Base-by-base conservation (phyloP, 1,140 invertebrate species). In the Colletes latitarsis region DNA sequence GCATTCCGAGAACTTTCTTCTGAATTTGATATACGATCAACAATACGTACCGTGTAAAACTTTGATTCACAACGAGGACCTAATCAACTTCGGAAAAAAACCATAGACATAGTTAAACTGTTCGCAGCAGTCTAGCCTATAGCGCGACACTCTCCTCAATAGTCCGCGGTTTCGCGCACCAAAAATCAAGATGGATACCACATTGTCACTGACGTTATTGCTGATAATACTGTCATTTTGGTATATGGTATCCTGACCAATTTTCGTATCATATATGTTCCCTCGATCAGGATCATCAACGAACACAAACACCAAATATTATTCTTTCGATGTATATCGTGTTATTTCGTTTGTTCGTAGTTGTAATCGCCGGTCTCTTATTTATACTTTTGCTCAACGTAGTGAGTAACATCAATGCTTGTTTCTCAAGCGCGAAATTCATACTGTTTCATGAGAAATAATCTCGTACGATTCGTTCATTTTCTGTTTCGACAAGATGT, bases 131-230 rank as follows among this genome's bases (percentile, higher is more conserved):
- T 53, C 21, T 49, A 75, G 53, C 21, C 77, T 80, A 80, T 80
- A 62, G 39, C 43, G 55, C 63, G 71, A 81, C 19, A 67, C 73
- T 52, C 43, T 81, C 49, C 73, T 67, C 57, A 19, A 77, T 76
- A 67, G 39, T 67, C 62, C 71, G 43, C 63, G 53, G 43, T 49
- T 68, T 75, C 78, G 71, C 46, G 53, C 57, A 74, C 46, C 72
- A 46, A 60, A 53, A 81, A 60, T 63, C 79, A 81, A 81, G 67
- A 81, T 81, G 79, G 79, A 73, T 69, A 67, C 30, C 78, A 63
- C 39, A 81, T 81, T 75, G 64, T 75, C 63, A 75, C 19, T 60
- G 71, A 81, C 64, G 62, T 80, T 68, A 19, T 68, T 60, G 41
- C 63, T 53, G 46, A 75, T 74, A 67, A 68, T 81, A 62, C 17